Percentiles rank a stretch among this genome's conserved stretches.
Evolutionary conservation across 1,140 invertebrate species (phyloP).

Genomic region (Atta cephalotes): DNA sequence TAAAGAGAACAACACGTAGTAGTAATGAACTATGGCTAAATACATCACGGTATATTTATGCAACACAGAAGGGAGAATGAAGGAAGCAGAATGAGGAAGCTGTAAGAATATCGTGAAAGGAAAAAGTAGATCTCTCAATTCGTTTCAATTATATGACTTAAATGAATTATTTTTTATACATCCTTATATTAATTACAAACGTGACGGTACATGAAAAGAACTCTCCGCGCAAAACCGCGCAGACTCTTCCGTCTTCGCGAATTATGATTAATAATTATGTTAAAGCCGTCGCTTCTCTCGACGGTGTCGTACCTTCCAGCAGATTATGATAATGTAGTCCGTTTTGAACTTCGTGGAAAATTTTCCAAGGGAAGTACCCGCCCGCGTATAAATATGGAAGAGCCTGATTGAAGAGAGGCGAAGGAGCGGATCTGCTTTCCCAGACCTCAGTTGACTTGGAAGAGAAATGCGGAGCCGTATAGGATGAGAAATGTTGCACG

Average conservation of each 20-base stretch:
- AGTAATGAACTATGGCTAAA: background rate
- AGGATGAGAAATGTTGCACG: slow-evolving; percentile 52
- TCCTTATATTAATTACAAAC: slow-evolving; percentile 28
- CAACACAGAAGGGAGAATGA: background rate
- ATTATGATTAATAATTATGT: slow-evolving; percentile 75
- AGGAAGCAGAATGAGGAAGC: background rate
- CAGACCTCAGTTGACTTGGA: slow-evolving; percentile 67
- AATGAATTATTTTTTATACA: background rate
- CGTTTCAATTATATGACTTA: slow-evolving; percentile 3
- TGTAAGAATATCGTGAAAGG: background rate
- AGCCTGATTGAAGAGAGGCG: slow-evolving; percentile 77
- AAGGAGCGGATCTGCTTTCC: slow-evolving; percentile 59
- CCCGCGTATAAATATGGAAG: slow-evolving; percentile 78
- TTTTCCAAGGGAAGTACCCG: slow-evolving; percentile 67
- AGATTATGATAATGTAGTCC: slow-evolving; percentile 80
- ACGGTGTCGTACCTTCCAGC: slow-evolving; percentile 69
- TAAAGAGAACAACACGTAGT: slow-evolving; percentile 51
- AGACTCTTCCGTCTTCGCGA: slow-evolving; percentile 49
- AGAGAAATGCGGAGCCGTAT: slow-evolving; percentile 60
- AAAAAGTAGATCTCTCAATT: background rate
- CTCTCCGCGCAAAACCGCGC: background rate
- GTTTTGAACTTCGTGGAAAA: slow-evolving; percentile 76
- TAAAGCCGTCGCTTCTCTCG: slow-evolving; percentile 64
- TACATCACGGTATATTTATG: slow-evolving; percentile 40
- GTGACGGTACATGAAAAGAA: background rate